phyloP scores from a whole-genome alignment of 2,113 vertebrate genomes.

The Glaucomys volans region DNA sequence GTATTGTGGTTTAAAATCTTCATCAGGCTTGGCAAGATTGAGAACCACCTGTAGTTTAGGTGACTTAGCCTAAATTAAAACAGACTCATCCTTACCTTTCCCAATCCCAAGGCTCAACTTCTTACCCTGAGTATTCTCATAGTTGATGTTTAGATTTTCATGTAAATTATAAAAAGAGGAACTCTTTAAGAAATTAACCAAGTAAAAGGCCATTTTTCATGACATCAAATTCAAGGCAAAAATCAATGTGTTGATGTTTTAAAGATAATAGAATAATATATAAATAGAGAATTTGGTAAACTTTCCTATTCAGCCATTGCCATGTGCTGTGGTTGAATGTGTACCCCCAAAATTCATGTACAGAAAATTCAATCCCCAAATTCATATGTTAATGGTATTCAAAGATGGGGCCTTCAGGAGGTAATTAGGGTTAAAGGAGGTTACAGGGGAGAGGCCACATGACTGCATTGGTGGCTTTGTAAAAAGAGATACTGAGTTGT shows the following conservation, averaged over 20 bases:
- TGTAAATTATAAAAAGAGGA: slow-evolving; percentile 41
- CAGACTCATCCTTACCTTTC: not conserved
- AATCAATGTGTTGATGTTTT: not conserved
- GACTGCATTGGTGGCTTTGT: not conserved
- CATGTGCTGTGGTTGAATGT: not conserved
- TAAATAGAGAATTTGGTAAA: not conserved
- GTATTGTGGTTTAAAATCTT: not conserved
- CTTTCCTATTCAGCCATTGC: slow-evolving; percentile 10
- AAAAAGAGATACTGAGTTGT: not conserved
- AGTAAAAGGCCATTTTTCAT: not conserved
- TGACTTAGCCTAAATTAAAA: not conserved
- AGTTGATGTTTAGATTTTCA: slow-evolving; percentile 49
- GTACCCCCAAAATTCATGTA: not conserved
- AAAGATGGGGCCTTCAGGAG: not conserved
- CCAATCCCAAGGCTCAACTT: not conserved
- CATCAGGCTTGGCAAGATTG: not conserved
- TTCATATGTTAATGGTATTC: not conserved
- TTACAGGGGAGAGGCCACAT: not conserved
- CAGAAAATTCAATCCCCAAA: not conserved
- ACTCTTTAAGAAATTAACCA: slow-evolving; percentile 46
- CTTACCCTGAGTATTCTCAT: not conserved
- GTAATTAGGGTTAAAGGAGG: not conserved
- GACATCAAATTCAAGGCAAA: not conserved
- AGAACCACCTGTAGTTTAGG: not conserved
- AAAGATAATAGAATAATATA: not conserved